A percentile compares a stretch with the other conserved stretches of the same genome.
Evolutionary conservation across 2,797 vertebrate species (phyloP).

Genomic region (Erethizon dorsatum): DNA sequence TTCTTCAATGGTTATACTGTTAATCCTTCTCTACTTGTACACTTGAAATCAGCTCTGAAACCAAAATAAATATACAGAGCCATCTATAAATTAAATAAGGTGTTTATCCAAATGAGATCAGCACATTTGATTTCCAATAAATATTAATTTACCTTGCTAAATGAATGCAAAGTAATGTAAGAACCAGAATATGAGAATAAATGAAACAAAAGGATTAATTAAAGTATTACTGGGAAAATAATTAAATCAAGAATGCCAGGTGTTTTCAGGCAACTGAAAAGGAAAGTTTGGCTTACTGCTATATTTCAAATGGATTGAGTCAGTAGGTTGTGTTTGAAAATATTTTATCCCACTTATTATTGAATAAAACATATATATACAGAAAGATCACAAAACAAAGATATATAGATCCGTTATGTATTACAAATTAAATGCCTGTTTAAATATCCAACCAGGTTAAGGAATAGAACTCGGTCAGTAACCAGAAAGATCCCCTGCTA

Average conservation of each 20-base stretch:
- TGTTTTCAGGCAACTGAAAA: constrained; percentile 41
- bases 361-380: neutral
- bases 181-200: constrained; percentile 67
- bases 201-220: constrained; percentile 58
- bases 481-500: neutral
- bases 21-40: constrained; percentile 66
- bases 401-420: neutral
- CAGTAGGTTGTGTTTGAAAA: constrained; percentile 19
- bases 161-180: constrained; percentile 19
- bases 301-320: constrained; percentile 21
- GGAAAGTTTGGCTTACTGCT: neutral
- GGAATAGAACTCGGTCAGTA: neutral
- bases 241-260: neutral
- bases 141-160: constrained; percentile 75
- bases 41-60: constrained; percentile 74
- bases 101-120: constrained; percentile 72
- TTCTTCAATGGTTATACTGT: constrained; percentile 65
- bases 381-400: neutral
- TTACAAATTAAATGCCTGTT: neutral
- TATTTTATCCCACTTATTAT: neutral
- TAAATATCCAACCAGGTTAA: neutral
- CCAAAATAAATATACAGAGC: constrained; percentile 72
- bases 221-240: constrained; percentile 48
- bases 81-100: constrained; percentile 65
- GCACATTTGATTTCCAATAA: constrained; percentile 65